Percentiles rank a stretch among this genome's conserved stretches.
Conservation (phyloP, 2,888 invertebrate genomes). For the Lamellibrachia columna region DNA sequence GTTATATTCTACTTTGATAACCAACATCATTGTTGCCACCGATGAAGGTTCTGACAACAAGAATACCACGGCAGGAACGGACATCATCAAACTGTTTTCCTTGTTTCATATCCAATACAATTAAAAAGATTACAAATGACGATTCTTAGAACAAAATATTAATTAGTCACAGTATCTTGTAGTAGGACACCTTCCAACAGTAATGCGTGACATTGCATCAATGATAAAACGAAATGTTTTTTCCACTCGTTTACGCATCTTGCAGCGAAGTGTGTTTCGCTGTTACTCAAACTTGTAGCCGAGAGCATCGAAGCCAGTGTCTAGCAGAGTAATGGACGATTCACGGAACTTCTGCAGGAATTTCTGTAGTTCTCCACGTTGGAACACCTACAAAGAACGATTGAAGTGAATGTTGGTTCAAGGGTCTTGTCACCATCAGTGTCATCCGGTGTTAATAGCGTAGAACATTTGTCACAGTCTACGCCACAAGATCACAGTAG, state of each 20-base stretch:
- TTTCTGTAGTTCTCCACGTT: slow-evolving; percentile 79
- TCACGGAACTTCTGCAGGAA: slow-evolving; percentile 81
- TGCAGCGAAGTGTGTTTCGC: not conserved
- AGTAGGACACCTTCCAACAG: not conserved
- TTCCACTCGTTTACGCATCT: not conserved
- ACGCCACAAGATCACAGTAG: too few species aligned
- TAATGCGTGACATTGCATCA: not conserved
- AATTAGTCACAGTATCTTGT: not conserved
- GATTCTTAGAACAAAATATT: not conserved
- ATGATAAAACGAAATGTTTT: not conserved
- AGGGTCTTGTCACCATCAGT: not conserved
- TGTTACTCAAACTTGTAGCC: slow-evolving; percentile 67
- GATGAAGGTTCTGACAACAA: not conserved
- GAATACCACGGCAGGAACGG: not conserved
- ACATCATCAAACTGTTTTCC: not conserved
- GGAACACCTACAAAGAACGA: slow-evolving; percentile 58
- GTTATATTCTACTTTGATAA: not conserved
- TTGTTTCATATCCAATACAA: not conserved
- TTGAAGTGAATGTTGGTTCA: not conserved
- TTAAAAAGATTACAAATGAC: not conserved
- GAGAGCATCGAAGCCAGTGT: slow-evolving; percentile 84
- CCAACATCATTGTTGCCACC: not conserved
- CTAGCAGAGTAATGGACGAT: slow-evolving; percentile 79
- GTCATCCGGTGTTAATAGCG: too few species aligned
- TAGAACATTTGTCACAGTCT: too few species aligned